A percentile compares a stretch with the other conserved stretches of the same genome.
phyloP scores from a whole-genome alignment of 2,888 invertebrate species.

The Luperina testacea region DNA sequence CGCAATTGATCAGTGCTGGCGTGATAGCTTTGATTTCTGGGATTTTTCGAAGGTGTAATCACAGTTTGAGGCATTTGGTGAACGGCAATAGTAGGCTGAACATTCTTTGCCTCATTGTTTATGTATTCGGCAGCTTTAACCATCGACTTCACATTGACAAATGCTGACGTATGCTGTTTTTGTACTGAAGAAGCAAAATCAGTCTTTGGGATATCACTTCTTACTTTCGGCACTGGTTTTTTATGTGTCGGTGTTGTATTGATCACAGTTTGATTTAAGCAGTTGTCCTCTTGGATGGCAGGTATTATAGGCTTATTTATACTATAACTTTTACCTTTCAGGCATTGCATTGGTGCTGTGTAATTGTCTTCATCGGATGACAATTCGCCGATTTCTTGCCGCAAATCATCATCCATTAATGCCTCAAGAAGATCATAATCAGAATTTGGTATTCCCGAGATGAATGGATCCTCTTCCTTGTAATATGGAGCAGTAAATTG shows the following conservation, averaged over 20 bases:
- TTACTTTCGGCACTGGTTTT: conserved; percentile 31
- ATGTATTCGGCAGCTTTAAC: conserved; percentile 23
- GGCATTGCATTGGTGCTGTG: conserved; percentile 51
- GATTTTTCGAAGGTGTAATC: conserved; percentile 33
- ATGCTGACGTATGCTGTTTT: conserved; percentile 14
- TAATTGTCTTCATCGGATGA: conserved; percentile 82
- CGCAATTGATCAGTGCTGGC: conserved; percentile 26
- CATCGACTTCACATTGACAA: conserved; percentile 21
- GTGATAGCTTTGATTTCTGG: conserved; percentile 34
- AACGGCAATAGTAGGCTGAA: conserved; percentile 20
- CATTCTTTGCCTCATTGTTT: conserved; percentile 14
- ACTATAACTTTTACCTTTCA: conserved; percentile 64
- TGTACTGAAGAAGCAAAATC: conserved; percentile 17
- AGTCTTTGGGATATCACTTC: conserved; percentile 27
- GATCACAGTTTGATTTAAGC: conserved; percentile 17
- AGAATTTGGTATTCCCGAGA: conserved; percentile 80
- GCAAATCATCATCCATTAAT: conserved; percentile 85
- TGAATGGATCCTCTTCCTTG: conserved; percentile 77
- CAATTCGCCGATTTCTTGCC: conserved; percentile 85
- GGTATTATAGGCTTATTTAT: conserved; percentile 41
- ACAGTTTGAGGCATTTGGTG: conserved; percentile 54
- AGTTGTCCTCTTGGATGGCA: conserved; percentile 40
- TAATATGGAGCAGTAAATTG: conserved; percentile 62
- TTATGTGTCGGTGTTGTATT: conserved; percentile 20
- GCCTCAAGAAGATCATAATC: conserved; percentile 87